Base-by-base conservation (phyloP, 2,888 invertebrate genomes). In the Ormia ochracea region DNA sequence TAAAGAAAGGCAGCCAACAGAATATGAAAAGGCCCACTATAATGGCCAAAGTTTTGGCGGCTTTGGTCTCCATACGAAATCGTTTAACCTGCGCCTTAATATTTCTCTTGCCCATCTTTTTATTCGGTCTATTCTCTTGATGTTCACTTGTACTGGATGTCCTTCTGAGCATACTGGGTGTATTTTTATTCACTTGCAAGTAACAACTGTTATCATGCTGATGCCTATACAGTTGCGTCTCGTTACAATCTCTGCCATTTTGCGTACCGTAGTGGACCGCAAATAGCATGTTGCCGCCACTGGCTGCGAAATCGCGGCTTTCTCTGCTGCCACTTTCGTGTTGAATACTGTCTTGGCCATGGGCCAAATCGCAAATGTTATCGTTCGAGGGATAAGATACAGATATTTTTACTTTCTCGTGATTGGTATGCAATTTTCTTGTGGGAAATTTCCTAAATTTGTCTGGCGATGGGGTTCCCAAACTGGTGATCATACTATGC, bases 1-100 rank as follows among this genome's bases (percentile, higher is more conserved):
- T 96, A 91, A 98, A 98, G 91, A 98, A 98, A 0, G 98, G 98
- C 72, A 97, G 92, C 98, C 98, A 99, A 90, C 98, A 99, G 86
- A 96, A 93, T 70, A 98, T 97, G 90, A 99, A 99, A 52, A 97
- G 96, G 1, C 98, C 98, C 3, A 99, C 98, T 82, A 99, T 98
- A 82, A 99, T 98, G 78, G 97, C 98, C 65, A 98, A 91, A 0
- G 98, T 98, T 90, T 98, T 98, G 1, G 98, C 98, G 0, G 98
- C 98, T 90, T 98, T 98, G 0, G 98, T 98, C 89, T 98, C 98
- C 94, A 97, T 96, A 4, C 96, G 93, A 89, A 97, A 97, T 56
- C 96, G 93, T 88, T 96, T 96, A 81, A 96, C 96, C 92, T 96
- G 94, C 3, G 96, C 95, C 88, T 96, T 97, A 80, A 97, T 96